Percentiles rank a stretch among this genome's conserved stretches.
These are phyloP conservation scores for Cryptomyrus ogoouensis DNA, from an alignment of 2,113 vertebrate species.

Conservation along the genomic window DNA sequence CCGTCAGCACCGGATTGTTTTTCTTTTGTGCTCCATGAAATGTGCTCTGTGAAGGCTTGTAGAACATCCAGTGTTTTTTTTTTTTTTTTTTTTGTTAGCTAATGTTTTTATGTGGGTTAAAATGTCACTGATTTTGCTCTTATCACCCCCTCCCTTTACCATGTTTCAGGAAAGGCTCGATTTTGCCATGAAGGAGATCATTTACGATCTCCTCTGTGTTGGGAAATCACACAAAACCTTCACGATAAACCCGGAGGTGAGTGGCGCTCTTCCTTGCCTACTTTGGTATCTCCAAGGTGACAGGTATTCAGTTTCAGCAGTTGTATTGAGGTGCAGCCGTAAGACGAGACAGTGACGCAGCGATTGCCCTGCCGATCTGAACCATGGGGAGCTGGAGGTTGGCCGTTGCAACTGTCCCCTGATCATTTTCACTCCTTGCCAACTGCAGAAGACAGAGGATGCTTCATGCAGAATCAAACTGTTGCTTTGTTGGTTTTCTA, in stretches of 20 bases:
- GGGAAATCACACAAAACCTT: conserved; percentile 98
- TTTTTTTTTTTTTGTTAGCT: neutral
- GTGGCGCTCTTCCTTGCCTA: neutral
- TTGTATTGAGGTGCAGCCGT: neutral
- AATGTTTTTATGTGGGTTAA: neutral
- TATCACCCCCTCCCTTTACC: neutral
- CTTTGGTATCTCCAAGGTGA: neutral
- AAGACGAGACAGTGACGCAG: neutral
- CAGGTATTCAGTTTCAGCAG: neutral
- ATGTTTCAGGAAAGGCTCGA: conserved; percentile 88
- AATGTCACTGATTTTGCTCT: neutral
- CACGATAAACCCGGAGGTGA: conserved; percentile 97
- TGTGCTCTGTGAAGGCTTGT: neutral
- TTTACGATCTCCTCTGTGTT: conserved; percentile 98
- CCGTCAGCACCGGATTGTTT: neutral
- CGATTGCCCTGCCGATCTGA: neutral
- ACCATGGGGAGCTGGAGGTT: neutral
- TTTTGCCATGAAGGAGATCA: conserved; percentile 99
- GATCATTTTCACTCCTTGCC: neutral
- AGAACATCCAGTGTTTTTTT: neutral
- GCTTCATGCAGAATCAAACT: neutral
- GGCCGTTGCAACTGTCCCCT: neutral
- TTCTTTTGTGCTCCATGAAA: neutral
- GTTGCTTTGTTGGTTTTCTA: neutral
- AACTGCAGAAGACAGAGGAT: neutral